Evolutionary conservation across 2,888 invertebrate genomes (phyloP), one percentile per base, ranked within the genome.

Genomic region (Yponomeuta cagnagella): DNA sequence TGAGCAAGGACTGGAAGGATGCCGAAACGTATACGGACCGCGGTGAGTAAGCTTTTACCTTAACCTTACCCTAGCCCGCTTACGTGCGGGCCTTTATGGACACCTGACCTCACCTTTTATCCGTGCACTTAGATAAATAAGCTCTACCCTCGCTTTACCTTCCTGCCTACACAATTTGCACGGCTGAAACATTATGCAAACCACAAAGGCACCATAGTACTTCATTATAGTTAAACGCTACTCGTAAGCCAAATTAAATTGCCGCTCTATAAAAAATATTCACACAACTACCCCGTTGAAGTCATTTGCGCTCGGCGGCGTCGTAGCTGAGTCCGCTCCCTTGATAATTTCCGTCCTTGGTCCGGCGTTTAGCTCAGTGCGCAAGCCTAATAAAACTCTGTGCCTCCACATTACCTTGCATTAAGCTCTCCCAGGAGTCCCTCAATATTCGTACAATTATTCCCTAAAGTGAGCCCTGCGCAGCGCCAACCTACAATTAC

Each of bases 381-480:
- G 80, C 80, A 80, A 82, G 79, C 86, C 81, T 83, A 78, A 85
- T 84, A 82, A 86, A 88, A 85, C 79, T 81, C 15, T 48, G 78
- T 79, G 82, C 77, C 79, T 80, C 84, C 80, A 81, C 84, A 83
- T 86, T 82, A 87, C 89, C 89, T 86, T 85, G 85, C 87, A 90
- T 90, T 90, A 90, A 90, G 88, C 83, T 85, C 85, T 90, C 90
- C 89, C 89, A 79, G 80, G 87, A 89, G 88, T 85, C 82, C 77
- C 76, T 84, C 90, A 83, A 87, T 86, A 85, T 90, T 87, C 85
- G 82, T 78, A 87, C 89, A 90, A 90, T 92, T 91, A 91, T 89
- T 91, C 89, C 89, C 90, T 79, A 82, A 86, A 90, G 90, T 85
- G 85, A 85, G 89, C 88, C 90, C 88, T 89, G 87, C 82, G 79